Evolutionary conservation across 1,140 invertebrate genomes (phyloP).

Genomic region (Aphelenchoides besseyi): DNA sequence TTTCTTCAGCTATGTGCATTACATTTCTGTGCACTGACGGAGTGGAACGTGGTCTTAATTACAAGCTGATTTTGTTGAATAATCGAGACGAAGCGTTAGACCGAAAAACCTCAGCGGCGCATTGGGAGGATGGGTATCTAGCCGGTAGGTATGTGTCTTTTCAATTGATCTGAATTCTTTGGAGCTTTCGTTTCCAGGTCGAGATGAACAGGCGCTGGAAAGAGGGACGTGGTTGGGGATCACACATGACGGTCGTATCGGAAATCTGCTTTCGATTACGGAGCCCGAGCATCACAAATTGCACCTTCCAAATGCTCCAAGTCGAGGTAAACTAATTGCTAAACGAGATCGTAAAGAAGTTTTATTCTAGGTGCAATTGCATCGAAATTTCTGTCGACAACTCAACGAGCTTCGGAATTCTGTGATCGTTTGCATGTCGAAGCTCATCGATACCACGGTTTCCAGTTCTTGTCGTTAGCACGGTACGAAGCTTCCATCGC

Average conservation of each 20-base stretch:
- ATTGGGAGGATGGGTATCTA: slow-evolving; percentile 16
- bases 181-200: background rate
- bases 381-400: background rate
- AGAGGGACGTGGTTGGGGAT: slow-evolving; percentile 17
- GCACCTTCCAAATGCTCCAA: background rate
- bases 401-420: background rate
- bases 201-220: slow-evolving; percentile 10
- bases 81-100: slow-evolving; percentile 19
- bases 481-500: background rate
- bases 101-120: slow-evolving; percentile 6
- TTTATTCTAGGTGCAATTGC: slow-evolving; percentile 14
- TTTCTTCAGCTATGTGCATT: slow-evolving; percentile 5
- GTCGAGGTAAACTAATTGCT: background rate
- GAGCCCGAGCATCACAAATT: background rate
- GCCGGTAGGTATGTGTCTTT: slow-evolving; percentile 11
- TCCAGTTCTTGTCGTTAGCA: slow-evolving; percentile 14
- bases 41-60: slow-evolving; percentile 14
- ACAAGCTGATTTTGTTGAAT: slow-evolving; percentile 19
- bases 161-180: background rate
- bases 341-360: background rate
- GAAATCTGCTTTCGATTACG: slow-evolving; percentile 18
- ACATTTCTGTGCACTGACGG: slow-evolving; percentile 19
- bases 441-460: background rate
- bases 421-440: background rate
- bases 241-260: slow-evolving; percentile 4